Conservation (phyloP, 2,113 vertebrate genomes). For the Puntigrus tetrazona region DNA sequence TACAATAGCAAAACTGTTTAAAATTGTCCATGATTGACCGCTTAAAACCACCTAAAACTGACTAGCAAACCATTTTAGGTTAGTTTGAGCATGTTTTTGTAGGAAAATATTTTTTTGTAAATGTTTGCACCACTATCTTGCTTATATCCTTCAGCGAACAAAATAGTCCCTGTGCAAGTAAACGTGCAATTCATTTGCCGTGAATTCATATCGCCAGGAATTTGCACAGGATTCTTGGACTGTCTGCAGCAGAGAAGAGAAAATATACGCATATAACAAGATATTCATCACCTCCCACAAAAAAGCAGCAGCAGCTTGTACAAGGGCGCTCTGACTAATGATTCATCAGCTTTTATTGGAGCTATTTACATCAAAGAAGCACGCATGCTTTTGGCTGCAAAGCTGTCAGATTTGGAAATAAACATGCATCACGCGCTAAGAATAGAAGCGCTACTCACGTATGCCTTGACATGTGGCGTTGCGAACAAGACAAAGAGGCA, state of each 20-base stretch:
- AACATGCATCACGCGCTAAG: background rate
- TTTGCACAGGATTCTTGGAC: background rate
- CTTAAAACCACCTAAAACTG: background rate
- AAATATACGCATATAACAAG: background rate
- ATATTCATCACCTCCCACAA: slow-evolving; percentile 39
- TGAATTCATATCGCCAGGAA: background rate
- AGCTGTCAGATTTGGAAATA: background rate
- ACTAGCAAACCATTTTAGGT: background rate
- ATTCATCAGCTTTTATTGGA: slow-evolving; percentile 44
- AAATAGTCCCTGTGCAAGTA: background rate
- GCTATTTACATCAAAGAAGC: slow-evolving; percentile 31
- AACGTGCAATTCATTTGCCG: background rate
- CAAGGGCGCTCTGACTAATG: slow-evolving; percentile 34
- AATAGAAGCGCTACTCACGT: slow-evolving; percentile 31
- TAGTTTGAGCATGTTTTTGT: background rate
- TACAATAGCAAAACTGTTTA: no score
- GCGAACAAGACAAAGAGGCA: background rate
- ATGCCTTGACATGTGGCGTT: slow-evolving; percentile 9
- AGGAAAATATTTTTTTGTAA: background rate
- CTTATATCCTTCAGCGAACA: background rate
- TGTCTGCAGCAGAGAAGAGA: background rate
- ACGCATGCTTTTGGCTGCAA: background rate
- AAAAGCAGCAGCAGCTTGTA: slow-evolving; percentile 37
- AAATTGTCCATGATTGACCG: no score
- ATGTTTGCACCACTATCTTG: background rate